A percentile compares a stretch with the other conserved stretches of the same genome.
phyloP scores from a whole-genome alignment of 1,140 invertebrate genomes.

The Kradibia gibbosae region DNA sequence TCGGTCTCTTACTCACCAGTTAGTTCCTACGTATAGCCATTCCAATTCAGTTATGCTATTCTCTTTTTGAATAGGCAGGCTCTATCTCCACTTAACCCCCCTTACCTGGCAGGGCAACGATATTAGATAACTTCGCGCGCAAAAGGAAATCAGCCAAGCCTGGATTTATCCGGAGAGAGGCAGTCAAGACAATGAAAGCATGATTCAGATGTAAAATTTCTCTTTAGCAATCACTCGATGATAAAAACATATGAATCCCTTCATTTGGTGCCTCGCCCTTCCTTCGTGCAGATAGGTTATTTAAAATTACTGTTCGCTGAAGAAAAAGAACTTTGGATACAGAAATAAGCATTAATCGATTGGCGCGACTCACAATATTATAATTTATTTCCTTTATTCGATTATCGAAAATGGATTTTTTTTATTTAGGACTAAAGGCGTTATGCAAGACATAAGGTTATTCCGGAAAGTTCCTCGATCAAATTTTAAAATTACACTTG shows the following conservation, averaged over 20 bases:
- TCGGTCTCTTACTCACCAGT: conserved; percentile 28
- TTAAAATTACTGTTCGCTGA: conserved; percentile 18
- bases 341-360: conserved; percentile 21
- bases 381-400: not conserved
- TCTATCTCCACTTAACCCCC: not conserved
- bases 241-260: conserved; percentile 42
- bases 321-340: not conserved
- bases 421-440: not conserved
- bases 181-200: conserved; percentile 36
- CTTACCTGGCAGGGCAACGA: not conserved
- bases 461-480: not conserved
- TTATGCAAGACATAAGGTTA: not conserved
- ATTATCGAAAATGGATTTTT: not conserved
- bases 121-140: conserved; percentile 44
- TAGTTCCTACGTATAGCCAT: not conserved
- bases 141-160: conserved; percentile 19
- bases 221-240: conserved; percentile 18
- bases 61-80: not conserved
- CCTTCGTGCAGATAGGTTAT: not conserved
- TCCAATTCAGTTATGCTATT: conserved; percentile 36
- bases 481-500: not conserved
- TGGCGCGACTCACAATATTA: not conserved
- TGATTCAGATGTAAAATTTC: conserved; percentile 33
- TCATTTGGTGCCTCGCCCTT: conserved; percentile 47
- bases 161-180: not conserved